phyloP scores from a whole-genome alignment of 2,888 invertebrate species.

The Uloborus plumipes region DNA sequence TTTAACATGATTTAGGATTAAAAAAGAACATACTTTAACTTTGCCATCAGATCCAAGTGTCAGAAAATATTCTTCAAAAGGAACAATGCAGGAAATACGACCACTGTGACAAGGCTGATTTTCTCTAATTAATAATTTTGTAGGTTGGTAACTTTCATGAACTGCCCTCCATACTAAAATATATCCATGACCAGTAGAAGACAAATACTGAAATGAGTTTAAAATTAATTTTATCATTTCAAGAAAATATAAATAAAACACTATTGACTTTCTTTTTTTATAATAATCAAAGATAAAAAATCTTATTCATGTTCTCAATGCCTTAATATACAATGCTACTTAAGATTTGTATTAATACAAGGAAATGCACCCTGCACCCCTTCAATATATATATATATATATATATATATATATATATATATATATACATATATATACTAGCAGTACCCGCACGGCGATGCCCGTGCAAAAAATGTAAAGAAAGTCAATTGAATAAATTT shows the following conservation, averaged over 20 bases:
- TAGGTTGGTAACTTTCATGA: neutral
- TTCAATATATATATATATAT: too few species aligned
- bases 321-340: too few species aligned
- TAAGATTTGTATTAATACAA: too few species aligned
- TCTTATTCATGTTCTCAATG: neutral
- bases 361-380: too few species aligned
- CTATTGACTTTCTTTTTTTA: too few species aligned
- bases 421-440: too few species aligned
- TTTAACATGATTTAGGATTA: neutral
- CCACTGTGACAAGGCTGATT: constrained; percentile 18
- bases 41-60: constrained; percentile 33
- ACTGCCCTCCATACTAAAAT: constrained; percentile 1
- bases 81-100: constrained; percentile 6
- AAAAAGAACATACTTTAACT: constrained; percentile 14
- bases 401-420: too few species aligned
- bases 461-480: too few species aligned
- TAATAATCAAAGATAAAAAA: neutral
- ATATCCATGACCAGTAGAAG: constrained; percentile 19
- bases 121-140: constrained; percentile 3
- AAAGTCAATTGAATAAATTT: too few species aligned
- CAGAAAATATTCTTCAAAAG: constrained; percentile 5
- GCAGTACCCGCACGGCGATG: too few species aligned
- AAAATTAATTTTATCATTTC: neutral
- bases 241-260: neutral
- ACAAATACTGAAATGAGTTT: constrained; percentile 25